Evolutionary conservation across 2,888 invertebrate genomes (phyloP), one percentile per base, ranked within the genome.

Genomic region (Phlogophora meticulosa): DNA sequence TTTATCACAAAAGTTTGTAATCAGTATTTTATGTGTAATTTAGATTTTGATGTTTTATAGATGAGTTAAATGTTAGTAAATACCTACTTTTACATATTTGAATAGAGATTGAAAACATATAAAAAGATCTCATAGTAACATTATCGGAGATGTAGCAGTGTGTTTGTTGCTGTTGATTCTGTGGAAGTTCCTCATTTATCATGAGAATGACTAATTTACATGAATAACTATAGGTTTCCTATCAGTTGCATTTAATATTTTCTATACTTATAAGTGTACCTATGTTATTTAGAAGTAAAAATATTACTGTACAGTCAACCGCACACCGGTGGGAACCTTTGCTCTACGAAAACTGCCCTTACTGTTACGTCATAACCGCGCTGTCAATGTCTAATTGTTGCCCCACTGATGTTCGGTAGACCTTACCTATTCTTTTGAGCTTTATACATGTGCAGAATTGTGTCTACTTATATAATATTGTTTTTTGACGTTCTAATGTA

Each of bases 191-290:
- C 46, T 62, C 43, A 61, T 61, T 51, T 68, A 46, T 69, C 52
- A 62, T 68, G 49, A 59, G 10, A 24, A 64, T 60, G 67, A 74
- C 65, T 73, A 62, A 48, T 72, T 70, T 59, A 72, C 69, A 65
- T 64, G 59, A 64, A 67, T 70, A 64, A 56, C 72, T 60, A 74
- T 78, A 74, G 72, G 83, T 85, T 82, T 85, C 86, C 86, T 85
- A 84, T 80, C 71, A 56, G 71, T 77, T 84, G 85, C 85, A 85
- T 85, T 85, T 84, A 84, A 79, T 76, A 74, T 63, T 73, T 75
- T 76, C 42, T 74, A 58, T 79, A 73, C 69, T 76, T 70, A 48
- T 81, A 77, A 79, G 68, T 66, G 59, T 76, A n/a, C n/a, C n/a
- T n/a, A 81, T 73, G 56, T 73, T 72, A 56, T 76, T 63, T 83